phyloP scores from a whole-genome alignment of 2,797 vertebrate genomes.

The Mormyrus proboscirostris region DNA sequence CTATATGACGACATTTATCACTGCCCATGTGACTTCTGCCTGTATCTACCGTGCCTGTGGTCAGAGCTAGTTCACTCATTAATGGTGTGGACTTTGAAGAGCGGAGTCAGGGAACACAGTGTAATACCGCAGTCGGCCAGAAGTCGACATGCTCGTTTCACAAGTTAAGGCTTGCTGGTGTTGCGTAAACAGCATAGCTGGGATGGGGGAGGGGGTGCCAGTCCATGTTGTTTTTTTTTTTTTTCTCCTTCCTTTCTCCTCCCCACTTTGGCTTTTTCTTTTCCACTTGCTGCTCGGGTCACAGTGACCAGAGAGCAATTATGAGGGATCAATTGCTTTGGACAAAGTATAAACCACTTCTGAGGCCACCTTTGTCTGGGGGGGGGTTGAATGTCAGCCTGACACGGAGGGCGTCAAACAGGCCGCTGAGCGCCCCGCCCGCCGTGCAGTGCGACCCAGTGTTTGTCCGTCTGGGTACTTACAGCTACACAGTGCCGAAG shows the following conservation, averaged over 20 bases:
- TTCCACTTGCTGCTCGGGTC: slow-evolving; percentile 15
- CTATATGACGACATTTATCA: not conserved
- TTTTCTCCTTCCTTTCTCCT: not conserved
- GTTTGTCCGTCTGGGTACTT: not conserved
- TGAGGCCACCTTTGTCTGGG: slow-evolving; percentile 14
- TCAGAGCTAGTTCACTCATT: not conserved
- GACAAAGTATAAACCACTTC: slow-evolving; percentile 16
- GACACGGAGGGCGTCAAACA: not conserved
- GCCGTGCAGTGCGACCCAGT: not conserved
- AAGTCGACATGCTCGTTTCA: slow-evolving; percentile 12
- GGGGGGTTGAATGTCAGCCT: slow-evolving; percentile 9
- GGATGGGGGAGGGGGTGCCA: not conserved
- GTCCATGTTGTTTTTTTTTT: not conserved
- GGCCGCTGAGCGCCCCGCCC: not conserved
- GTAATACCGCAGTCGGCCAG: not conserved
- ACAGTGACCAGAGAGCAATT: slow-evolving; percentile 22
- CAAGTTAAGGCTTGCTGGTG: slow-evolving; percentile 24
- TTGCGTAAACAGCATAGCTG: slow-evolving; percentile 12
- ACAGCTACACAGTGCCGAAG: not conserved
- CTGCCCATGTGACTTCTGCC: not conserved
- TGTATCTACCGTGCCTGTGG: not conserved
- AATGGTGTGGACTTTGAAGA: not conserved
- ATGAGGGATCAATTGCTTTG: slow-evolving; percentile 16
- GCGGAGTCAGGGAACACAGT: not conserved
- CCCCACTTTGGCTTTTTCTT: not conserved